phyloP scores from a whole-genome alignment of 2,797 vertebrate genomes.

The Pitangus sulphuratus region DNA sequence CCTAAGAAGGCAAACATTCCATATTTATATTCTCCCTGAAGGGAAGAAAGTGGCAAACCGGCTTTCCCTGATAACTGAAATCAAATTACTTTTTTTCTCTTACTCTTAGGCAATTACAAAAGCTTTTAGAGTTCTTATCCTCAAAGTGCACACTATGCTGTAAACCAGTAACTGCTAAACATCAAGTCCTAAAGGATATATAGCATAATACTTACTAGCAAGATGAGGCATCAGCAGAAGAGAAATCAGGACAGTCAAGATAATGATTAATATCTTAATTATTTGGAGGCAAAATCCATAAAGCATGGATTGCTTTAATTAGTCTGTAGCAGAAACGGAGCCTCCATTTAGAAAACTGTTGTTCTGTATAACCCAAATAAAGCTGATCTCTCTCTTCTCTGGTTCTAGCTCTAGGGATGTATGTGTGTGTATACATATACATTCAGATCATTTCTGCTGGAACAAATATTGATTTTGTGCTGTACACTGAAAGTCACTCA shows the following conservation, averaged over 20 bases:
- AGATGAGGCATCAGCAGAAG: background rate
- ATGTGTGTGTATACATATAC: no score
- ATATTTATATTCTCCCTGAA: background rate
- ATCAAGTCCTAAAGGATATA: background rate
- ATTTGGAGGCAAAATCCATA: background rate
- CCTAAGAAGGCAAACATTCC: background rate
- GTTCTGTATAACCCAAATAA: background rate
- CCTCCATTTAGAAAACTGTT: background rate
- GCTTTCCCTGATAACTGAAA: background rate
- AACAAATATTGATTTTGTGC: background rate
- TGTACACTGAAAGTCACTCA: background rate
- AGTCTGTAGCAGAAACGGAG: background rate
- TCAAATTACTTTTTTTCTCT: background rate
- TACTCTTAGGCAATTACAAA: background rate
- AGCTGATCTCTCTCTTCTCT: background rate
- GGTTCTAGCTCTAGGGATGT: background rate
- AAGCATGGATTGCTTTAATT: background rate
- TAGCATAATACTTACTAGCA: background rate
- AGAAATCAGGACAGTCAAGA: background rate
- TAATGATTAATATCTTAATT: background rate
- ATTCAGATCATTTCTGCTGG: background rate
- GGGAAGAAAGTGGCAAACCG: background rate
- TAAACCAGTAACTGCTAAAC: background rate
- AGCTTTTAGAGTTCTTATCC: background rate
- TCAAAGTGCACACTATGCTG: background rate